Percentiles rank a stretch among this genome's conserved stretches.
phyloP scores from a whole-genome alignment of 2,113 vertebrate species.

The Sminthopsis crassicaudata region DNA sequence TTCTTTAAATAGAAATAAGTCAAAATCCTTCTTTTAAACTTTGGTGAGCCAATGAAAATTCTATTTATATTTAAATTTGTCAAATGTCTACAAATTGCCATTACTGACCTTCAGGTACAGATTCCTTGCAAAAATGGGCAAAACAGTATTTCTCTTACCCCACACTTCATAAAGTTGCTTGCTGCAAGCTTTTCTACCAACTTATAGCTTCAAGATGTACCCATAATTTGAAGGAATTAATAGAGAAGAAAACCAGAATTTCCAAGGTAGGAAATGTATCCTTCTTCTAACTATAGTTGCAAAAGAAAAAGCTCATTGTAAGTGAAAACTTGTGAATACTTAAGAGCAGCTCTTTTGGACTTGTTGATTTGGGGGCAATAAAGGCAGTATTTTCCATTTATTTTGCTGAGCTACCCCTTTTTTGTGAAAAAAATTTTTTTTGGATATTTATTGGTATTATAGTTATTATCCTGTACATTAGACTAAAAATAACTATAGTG shows the following conservation, averaged over 20 bases:
- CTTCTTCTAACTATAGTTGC: background rate
- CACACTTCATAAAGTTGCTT: background rate
- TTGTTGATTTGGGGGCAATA: background rate
- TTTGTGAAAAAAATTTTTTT: background rate
- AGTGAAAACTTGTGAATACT: slow-evolving; percentile 5
- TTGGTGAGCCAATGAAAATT: background rate
- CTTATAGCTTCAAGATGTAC: slow-evolving; percentile 9
- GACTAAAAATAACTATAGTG: slow-evolving; percentile 1
- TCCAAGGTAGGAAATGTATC: background rate
- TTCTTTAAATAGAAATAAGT: background rate
- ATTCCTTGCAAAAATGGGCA: background rate
- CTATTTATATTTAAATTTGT: background rate
- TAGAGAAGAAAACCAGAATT: slow-evolving; percentile 16
- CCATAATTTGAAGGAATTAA: slow-evolving; percentile 26
- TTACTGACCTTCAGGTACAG: background rate
- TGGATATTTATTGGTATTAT: background rate
- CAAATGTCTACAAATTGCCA: background rate
- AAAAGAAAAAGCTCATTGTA: slow-evolving; percentile 36
- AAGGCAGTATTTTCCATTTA: background rate
- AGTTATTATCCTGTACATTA: slow-evolving; percentile 10
- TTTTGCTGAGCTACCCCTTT: background rate
- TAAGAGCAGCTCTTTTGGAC: background rate
- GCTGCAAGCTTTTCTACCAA: background rate
- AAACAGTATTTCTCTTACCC: slow-evolving; percentile 13
- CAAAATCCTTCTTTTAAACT: background rate